Base-by-base conservation (phyloP, 2,888 invertebrate species). In the Nomada fucata region DNA sequence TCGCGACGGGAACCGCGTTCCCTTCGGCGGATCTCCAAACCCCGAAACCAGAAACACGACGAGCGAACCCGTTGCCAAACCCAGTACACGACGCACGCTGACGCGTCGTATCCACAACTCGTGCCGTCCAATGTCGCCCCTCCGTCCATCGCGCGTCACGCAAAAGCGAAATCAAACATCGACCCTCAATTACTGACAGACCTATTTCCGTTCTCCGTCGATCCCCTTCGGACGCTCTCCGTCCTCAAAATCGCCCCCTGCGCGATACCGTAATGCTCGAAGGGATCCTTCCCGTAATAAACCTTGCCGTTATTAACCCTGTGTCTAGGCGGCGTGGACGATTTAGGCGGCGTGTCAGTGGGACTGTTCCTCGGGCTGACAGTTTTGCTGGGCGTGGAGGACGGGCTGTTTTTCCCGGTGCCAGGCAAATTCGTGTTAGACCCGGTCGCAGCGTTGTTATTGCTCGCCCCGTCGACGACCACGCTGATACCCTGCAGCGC, bases 191-290 rank as follows among this genome's bases (percentile, higher is more conserved):
- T 93, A 82, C 92, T 92, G 76, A 89, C 90, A 3, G 92, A 92
- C 85, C 93, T 89, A 71, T 90, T 92, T 15, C 90, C 90, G 83
- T 91, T 93, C 63, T 91, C 92, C 61, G 87, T 86, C 3, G 90
- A 90, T n/a, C 89, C 89, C 50, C 89, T 82, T 59, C 87, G 73
- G 11, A 76, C 76, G 2, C n/a, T 20, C 72, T 90, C 90, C 9
- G 84, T 26, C 76, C 87, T 90, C 13, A 85, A 18, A 26, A 89
- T 79, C 47, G 78, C 88, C 9, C 91, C 89, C 20, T 92, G 92
- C 20, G 88, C 90, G 23, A 91, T 88, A 0, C 92, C 92, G 60
- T 93, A 93, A 69, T 93, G 93, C 26, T 92, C 92, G 53, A 91
- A 93, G 18, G 89, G 86, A 64, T 93, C 92, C 76, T 93, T 92